Evolutionary conservation across 2,888 invertebrate species (phyloP).

Genomic region (Drosophila phalerata): DNA sequence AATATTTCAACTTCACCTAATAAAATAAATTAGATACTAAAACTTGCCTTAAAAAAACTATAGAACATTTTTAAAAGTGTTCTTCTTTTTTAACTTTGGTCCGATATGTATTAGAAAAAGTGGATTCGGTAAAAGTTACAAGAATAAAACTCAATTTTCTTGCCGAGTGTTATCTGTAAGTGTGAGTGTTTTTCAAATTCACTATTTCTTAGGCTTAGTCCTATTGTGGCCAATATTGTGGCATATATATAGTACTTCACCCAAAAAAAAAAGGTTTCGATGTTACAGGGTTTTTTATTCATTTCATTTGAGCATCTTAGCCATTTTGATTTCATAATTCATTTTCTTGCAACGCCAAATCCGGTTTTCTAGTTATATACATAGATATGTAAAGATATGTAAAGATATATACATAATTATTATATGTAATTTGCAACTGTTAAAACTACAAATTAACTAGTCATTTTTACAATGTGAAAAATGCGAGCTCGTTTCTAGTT

Average conservation of each 20-base stretch:
- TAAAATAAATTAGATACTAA: no score
- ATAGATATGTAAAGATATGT: conserved; percentile 6
- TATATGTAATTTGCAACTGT: conserved; percentile 47
- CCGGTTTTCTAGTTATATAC: conserved; percentile 68
- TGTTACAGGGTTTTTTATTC: conserved; percentile 58
- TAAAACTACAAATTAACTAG: conserved; percentile 79
- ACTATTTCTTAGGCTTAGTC: conserved; percentile 47
- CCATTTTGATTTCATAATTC: conserved; percentile 43
- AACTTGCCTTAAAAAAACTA: no score
- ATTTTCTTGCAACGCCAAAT: conserved; percentile 70
- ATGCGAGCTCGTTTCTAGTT: conserved; percentile 81
- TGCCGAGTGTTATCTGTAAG: neutral
- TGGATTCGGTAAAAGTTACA: neutral
- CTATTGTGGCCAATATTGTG: conserved; percentile 71
- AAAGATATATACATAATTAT: conserved; percentile 45
- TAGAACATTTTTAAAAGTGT: no score
- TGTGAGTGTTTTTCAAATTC: no score
- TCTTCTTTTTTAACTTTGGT: no score
- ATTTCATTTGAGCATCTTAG: conserved; percentile 48
- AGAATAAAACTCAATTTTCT: neutral
- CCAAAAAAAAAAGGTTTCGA: conserved; percentile 47
- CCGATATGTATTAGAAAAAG: neutral
- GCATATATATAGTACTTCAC: conserved; percentile 45
- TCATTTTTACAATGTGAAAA: conserved; percentile 83
- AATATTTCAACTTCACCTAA: no score